Percentiles rank a stretch among this genome's conserved stretches.
These are phyloP conservation scores for Iselma pallidipennis DNA, from an alignment of 2,888 invertebrate species.

Conservation along the genomic window DNA sequence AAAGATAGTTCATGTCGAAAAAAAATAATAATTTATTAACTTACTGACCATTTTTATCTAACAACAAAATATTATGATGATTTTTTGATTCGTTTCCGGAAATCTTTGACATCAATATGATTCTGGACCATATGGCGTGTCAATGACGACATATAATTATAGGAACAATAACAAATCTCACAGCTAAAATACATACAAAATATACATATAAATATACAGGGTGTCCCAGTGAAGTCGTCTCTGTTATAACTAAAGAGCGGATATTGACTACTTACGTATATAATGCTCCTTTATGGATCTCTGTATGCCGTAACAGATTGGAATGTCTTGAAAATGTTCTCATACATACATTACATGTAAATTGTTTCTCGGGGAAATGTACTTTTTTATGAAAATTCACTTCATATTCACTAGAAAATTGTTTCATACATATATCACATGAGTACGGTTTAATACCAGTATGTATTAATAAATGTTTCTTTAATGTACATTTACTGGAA, in stretches of 20 bases:
- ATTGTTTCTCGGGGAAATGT: conserved; percentile 42
- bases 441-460: conserved; percentile 36
- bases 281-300: conserved; percentile 44
- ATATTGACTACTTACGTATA: conserved; percentile 31
- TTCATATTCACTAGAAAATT: conserved; percentile 53
- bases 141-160: conserved; percentile 49
- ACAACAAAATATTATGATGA: too few relatives aligned
- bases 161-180: conserved; percentile 49
- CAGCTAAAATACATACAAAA: conserved; percentile 36
- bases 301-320: conserved; percentile 47
- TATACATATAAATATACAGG: neutral
- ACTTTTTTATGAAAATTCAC: conserved; percentile 56
- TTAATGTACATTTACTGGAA: conserved; percentile 52
- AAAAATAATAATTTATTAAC: too few relatives aligned
- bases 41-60: too few relatives aligned
- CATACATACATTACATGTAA: conserved; percentile 43
- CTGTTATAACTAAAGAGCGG: neutral
- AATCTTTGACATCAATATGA: conserved; percentile 37
- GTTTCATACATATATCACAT: conserved; percentile 55
- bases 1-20: too few relatives aligned
- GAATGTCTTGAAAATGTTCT: conserved; percentile 49
- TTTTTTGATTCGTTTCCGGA: conserved; percentile 10
- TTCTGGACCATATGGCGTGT: conserved; percentile 52
- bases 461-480: conserved; percentile 56
- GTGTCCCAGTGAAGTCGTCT: too few relatives aligned